Conservation (phyloP, 2,113 vertebrate genomes). For the Corvus hawaiiensis region DNA sequence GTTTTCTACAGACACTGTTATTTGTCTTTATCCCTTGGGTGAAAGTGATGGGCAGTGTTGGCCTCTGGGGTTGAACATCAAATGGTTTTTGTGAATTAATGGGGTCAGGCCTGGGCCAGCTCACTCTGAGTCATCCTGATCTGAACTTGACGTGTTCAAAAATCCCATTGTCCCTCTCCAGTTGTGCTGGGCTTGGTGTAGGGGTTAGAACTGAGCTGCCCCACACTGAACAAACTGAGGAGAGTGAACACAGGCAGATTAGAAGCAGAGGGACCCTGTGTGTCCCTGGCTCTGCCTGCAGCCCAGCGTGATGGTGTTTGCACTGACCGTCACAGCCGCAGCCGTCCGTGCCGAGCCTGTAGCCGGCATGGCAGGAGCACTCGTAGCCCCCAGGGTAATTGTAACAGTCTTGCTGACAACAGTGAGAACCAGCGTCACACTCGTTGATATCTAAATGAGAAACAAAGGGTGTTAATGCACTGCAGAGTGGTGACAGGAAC, state of each 20-base stretch:
- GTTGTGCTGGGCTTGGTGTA: fast-evolving
- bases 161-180: not conserved
- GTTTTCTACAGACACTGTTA: not conserved
- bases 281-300: not conserved
- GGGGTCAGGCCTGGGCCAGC: not conserved
- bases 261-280: fast-evolving
- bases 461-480: not conserved
- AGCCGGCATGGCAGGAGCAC: constrained; percentile 87
- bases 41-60: not conserved
- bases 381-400: constrained; percentile 92
- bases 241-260: fast-evolving
- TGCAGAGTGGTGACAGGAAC: not conserved
- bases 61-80: not conserved
- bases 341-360: constrained; percentile 79
- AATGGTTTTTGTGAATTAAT: not conserved
- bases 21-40: not conserved
- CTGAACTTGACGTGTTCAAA: not conserved
- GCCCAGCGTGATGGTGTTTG: not conserved
- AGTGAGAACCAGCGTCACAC: constrained; percentile 75
- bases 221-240: fast-evolving
- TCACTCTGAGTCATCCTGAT: fast-evolving
- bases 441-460: constrained; percentile 82
- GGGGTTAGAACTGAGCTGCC: not conserved
- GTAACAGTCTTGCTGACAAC: constrained; percentile 89
- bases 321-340: constrained; percentile 87